Percentiles rank a stretch among this genome's conserved stretches.
Conservation (phyloP, 2,113 vertebrate genomes). For the Triplophysa tibetana region DNA sequence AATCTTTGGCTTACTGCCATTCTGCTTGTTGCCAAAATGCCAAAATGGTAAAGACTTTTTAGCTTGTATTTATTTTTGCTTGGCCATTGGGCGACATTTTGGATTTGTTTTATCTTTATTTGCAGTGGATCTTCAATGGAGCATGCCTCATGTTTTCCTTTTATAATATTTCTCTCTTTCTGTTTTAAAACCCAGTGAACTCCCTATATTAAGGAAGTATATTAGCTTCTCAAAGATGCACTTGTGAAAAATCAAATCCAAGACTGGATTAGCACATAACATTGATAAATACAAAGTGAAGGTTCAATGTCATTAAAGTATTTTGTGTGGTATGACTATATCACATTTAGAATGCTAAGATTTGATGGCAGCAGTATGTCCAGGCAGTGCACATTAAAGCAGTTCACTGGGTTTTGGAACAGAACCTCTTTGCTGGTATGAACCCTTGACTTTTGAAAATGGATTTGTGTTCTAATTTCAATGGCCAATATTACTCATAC, state of each 20-base stretch:
- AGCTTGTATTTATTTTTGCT: not conserved
- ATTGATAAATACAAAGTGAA: too few relatives aligned
- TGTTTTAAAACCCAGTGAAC: not conserved
- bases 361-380: too few relatives aligned
- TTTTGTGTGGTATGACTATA: too few relatives aligned
- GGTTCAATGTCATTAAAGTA: too few relatives aligned
- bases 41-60: not conserved
- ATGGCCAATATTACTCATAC: not conserved
- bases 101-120: conserved; percentile 10
- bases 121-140: not conserved
- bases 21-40: conserved; percentile 24
- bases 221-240: too few relatives aligned
- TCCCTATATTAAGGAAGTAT: not conserved
- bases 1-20: conserved; percentile 28
- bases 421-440: not conserved
- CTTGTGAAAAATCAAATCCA: too few relatives aligned
- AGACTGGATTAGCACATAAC: too few relatives aligned
- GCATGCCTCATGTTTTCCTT: not conserved
- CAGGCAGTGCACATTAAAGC: too few relatives aligned
- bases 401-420: too few relatives aligned
- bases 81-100: conserved; percentile 49
- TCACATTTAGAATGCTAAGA: too few relatives aligned
- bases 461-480: conserved; percentile 12
- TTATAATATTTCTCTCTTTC: not conserved
- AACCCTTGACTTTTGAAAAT: not conserved